These are phyloP conservation scores for Scyliorhinus canicula DNA, from an alignment of 2,797 vertebrate species.

Conservation along the genomic window DNA sequence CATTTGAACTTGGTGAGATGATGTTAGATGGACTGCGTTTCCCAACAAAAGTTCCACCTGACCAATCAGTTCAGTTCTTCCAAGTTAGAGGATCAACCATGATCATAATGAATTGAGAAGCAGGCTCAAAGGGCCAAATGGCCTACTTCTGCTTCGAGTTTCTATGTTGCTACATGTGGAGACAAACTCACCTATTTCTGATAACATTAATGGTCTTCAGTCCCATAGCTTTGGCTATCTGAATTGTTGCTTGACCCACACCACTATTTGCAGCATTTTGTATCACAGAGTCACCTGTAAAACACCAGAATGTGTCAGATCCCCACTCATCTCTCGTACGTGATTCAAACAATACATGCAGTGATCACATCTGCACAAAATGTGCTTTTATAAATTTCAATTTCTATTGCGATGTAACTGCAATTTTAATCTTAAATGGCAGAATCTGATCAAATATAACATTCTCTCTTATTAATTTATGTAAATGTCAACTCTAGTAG, in stretches of 20 bases:
- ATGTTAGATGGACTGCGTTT: neutral
- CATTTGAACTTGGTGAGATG: neutral
- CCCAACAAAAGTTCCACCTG: neutral
- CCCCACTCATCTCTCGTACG: neutral
- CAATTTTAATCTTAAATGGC: neutral
- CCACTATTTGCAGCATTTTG: conserved; percentile 94
- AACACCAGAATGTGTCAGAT: neutral
- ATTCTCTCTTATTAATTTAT: neutral
- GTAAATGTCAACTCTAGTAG: neutral
- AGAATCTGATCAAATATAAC: neutral
- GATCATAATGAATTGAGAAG: no score
- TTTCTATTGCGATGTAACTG: neutral
- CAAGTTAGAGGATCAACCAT: neutral
- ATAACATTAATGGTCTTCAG: conserved; percentile 83
- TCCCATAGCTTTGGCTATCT: conserved; percentile 79
- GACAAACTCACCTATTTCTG: conserved; percentile 71
- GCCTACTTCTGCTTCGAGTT: no score
- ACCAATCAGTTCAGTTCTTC: neutral
- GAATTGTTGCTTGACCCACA: conserved; percentile 91
- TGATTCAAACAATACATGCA: neutral
- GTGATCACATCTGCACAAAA: neutral
- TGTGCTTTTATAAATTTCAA: neutral
- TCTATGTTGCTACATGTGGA: neutral
- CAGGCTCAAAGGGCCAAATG: no score
- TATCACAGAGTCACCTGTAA: conserved; percentile 80